Conservation (phyloP, 92 coral and sea anemone genomes). For the Zoanthus sociatus region DNA sequence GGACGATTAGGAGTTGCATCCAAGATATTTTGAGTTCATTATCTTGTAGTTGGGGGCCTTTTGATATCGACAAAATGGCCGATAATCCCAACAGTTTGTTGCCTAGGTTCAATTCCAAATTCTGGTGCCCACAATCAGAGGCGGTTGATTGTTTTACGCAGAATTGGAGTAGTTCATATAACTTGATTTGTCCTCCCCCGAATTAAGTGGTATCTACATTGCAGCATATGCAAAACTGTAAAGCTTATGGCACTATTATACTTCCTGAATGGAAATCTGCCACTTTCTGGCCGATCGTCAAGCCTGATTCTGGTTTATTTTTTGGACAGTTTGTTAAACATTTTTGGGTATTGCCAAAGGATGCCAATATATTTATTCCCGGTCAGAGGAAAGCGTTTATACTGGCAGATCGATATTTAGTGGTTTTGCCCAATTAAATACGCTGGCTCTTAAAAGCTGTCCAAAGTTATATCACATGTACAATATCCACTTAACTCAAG, state of each 20-base stretch:
- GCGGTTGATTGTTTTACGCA: slow-evolving; percentile 59
- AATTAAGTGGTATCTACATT: slow-evolving; percentile 39
- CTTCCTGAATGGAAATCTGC: slow-evolving; percentile 53
- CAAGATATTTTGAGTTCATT: slow-evolving; percentile 26
- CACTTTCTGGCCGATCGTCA: too few species aligned
- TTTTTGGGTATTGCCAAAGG: slow-evolving; percentile 29
- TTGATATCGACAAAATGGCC: slow-evolving; percentile 62
- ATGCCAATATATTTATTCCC: slow-evolving; percentile 23
- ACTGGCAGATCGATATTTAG: slow-evolving; percentile 12
- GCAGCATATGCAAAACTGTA: slow-evolving; percentile 26
- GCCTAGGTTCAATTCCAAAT: slow-evolving; percentile 36
- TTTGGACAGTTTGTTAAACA: slow-evolving; percentile 38
- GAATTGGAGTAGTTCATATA: slow-evolving; percentile 31
- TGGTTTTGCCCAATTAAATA: slow-evolving; percentile 45
- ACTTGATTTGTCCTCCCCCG: slow-evolving; percentile 58
- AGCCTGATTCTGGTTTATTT: slow-evolving; percentile 3
- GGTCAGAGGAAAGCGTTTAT: slow-evolving; percentile 31
- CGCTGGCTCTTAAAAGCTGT: background rate
- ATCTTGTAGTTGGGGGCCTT: slow-evolving; percentile 42
- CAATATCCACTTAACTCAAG: too few species aligned
- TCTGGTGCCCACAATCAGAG: slow-evolving; percentile 51
- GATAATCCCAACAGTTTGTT: slow-evolving; percentile 48
- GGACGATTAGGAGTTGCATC: slow-evolving; percentile 67
- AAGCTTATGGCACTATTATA: slow-evolving; percentile 36
- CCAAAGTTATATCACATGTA: too few species aligned